These are phyloP conservation scores for Callionymus lyra DNA, from an alignment of 2,113 vertebrate species.

Conservation along the genomic window DNA sequence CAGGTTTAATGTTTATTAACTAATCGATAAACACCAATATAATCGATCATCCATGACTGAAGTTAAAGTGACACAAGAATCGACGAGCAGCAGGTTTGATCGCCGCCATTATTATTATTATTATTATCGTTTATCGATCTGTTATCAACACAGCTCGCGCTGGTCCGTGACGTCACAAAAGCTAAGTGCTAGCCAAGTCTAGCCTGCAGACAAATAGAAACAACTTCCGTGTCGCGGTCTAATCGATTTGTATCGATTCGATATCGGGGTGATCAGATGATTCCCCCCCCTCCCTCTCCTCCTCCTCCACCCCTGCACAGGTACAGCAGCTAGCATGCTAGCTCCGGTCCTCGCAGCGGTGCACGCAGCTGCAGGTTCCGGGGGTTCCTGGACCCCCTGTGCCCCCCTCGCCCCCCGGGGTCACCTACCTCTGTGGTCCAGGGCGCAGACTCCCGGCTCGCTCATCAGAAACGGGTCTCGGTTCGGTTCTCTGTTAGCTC, in stretches of 20 bases:
- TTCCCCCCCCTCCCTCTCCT: neutral
- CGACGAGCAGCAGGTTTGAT: too few species aligned
- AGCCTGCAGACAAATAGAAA: neutral
- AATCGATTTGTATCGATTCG: neutral
- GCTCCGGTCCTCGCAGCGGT: neutral
- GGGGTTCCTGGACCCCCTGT: neutral
- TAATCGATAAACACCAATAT: too few species aligned
- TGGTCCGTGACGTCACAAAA: neutral
- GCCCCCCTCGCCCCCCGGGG: neutral
- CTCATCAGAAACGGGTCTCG: slow-evolving; percentile 64
- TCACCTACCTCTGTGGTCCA: slow-evolving; percentile 60
- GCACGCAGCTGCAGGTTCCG: neutral
- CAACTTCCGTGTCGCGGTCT: neutral
- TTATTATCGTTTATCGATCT: too few species aligned
- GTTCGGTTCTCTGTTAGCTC: slow-evolving; percentile 50
- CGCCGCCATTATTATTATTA: too few species aligned
- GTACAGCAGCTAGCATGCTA: slow-evolving; percentile 25
- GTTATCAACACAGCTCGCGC: neutral
- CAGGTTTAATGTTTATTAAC: too few species aligned
- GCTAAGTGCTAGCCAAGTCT: neutral
- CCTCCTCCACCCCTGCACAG: neutral
- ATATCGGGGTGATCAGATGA: neutral
- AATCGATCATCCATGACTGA: too few species aligned
- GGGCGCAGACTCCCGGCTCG: slow-evolving; percentile 64
- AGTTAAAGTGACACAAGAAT: too few species aligned